A percentile compares a stretch with the other conserved stretches of the same genome.
phyloP scores from a whole-genome alignment of 2,888 invertebrate species.

The Caradrina kadenii region DNA sequence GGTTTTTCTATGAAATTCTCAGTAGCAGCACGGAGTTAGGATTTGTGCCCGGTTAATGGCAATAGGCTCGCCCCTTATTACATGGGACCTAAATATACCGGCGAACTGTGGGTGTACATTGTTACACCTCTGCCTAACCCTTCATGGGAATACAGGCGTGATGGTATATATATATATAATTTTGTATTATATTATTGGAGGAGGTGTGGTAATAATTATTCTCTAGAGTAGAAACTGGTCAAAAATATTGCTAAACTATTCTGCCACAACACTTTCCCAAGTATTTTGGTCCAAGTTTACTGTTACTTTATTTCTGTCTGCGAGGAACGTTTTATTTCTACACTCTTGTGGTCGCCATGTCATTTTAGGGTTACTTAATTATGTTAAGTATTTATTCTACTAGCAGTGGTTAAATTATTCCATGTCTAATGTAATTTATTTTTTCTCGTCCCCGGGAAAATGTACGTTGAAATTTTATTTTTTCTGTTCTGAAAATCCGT shows the following conservation, averaged over 20 bases:
- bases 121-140: too few species aligned
- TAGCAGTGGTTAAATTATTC: conserved; percentile 2
- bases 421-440: not conserved
- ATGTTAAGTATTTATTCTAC: not conserved
- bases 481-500: not conserved
- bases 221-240: not conserved
- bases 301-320: not conserved
- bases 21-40: too few species aligned
- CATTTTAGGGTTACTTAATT: too few species aligned
- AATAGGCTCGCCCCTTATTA: too few species aligned
- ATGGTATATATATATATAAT: not conserved
- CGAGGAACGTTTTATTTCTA: not conserved
- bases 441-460: not conserved
- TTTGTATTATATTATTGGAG: conserved; percentile 5
- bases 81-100: too few species aligned
- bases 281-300: not conserved
- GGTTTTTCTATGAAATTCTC: too few species aligned
- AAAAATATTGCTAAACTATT: not conserved
- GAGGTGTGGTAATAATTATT: conserved; percentile 5
- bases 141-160: too few species aligned
- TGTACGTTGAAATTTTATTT: not conserved
- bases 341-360: too few species aligned
- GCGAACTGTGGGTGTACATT: too few species aligned
- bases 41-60: too few species aligned
- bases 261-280: not conserved